phyloP scores from a whole-genome alignment of 2,797 vertebrate species.

The Sternotherus odoratus region DNA sequence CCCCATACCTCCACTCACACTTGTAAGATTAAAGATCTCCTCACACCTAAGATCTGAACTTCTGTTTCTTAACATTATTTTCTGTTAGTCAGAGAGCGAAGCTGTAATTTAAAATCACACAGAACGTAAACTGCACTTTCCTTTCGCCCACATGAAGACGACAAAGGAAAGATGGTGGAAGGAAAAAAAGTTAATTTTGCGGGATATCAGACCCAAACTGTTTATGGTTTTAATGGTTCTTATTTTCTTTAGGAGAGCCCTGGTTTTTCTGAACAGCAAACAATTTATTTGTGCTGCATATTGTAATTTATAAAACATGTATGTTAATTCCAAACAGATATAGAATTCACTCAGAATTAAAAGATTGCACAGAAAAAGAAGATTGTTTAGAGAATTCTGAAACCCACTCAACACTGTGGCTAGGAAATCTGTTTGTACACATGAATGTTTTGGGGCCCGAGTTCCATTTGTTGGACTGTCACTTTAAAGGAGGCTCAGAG shows the following conservation, averaged over 20 bases:
- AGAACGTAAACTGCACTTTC: background rate
- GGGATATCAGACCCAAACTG: rapidly evolving
- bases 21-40: background rate
- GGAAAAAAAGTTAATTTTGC: background rate
- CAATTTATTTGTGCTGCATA: background rate
- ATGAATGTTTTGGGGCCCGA: background rate
- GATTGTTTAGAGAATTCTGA: background rate
- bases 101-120: background rate
- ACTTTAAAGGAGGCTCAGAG: background rate
- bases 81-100: background rate
- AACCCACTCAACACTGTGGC: background rate
- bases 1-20: background rate
- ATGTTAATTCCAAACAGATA: background rate
- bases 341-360: background rate
- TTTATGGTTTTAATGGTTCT: background rate
- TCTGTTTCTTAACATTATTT: background rate
- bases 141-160: background rate
- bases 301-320: background rate
- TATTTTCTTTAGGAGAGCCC: background rate
- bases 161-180: background rate
- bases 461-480: background rate
- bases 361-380: background rate
- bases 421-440: background rate
- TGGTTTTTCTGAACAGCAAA: background rate
- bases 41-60: background rate